Evolutionary conservation across 2,888 invertebrate species (phyloP).

Genomic region (Gymnocheta viridis): DNA sequence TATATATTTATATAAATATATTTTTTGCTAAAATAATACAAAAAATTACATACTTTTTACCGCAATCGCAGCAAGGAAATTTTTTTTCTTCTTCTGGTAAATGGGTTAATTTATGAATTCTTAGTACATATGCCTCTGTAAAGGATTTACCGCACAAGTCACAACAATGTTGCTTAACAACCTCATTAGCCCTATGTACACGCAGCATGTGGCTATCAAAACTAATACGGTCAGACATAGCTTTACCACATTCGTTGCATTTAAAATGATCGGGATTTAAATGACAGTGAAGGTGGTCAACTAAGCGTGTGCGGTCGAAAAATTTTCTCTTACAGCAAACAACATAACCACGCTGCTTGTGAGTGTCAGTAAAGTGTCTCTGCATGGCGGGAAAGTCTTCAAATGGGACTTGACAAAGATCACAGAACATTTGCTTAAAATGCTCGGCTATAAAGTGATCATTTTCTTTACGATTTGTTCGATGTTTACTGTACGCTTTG

Average conservation of each 20-base stretch:
- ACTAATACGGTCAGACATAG: constrained; percentile 76
- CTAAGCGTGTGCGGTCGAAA: constrained; percentile 77
- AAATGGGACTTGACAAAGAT: constrained; percentile 39
- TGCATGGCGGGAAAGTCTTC: constrained; percentile 55
- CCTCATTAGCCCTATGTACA: constrained; percentile 74
- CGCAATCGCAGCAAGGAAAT: constrained; percentile 79
- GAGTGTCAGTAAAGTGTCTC: constrained; percentile 55
- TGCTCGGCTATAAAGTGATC: constrained; percentile 58
- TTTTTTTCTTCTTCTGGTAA: constrained; percentile 79
- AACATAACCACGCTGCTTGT: constrained; percentile 76
- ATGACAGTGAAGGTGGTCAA: constrained; percentile 80
- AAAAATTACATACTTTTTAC: constrained; percentile 75
- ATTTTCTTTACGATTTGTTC: constrained; percentile 47
- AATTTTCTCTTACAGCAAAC: constrained; percentile 81
- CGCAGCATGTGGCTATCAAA: constrained; percentile 75
- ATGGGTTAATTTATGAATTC: constrained; percentile 79
- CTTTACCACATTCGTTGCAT: constrained; percentile 76
- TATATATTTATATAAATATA: background rate
- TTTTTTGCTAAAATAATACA: background rate
- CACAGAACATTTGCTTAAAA: constrained; percentile 46
- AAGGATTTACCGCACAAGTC: constrained; percentile 74
- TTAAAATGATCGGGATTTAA: constrained; percentile 80
- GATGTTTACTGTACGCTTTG: constrained; percentile 21
- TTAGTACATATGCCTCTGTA: constrained; percentile 76
- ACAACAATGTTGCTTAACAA: constrained; percentile 75